A percentile compares a stretch with the other conserved stretches of the same genome.
Evolutionary conservation across 2,113 vertebrate genomes (phyloP).

Genomic region (Tenebrosternarchus preto): DNA sequence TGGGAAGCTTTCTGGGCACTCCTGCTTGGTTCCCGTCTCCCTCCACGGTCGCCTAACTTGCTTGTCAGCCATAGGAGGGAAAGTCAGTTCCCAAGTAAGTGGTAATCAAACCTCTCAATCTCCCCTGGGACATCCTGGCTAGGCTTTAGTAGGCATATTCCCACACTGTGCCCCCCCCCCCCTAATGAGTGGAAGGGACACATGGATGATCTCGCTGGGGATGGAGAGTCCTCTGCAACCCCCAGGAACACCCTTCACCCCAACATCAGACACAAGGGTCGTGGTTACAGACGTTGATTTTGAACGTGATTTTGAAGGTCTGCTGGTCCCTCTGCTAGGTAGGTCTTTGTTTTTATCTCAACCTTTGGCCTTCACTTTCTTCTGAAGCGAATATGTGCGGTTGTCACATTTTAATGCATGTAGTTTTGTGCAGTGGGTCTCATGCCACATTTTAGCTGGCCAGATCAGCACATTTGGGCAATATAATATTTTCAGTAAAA

Average conservation of each 20-base stretch:
- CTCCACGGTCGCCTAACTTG: neutral
- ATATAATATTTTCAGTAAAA: conserved; percentile 11
- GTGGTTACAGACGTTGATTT: conserved; percentile 3
- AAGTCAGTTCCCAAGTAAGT: conserved; percentile 25
- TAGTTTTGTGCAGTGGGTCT: conserved; percentile 21
- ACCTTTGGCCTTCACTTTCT: neutral
- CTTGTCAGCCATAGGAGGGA: neutral
- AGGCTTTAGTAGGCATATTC: neutral
- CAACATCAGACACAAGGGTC: no score
- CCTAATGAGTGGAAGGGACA: conserved; percentile 43
- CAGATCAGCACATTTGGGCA: conserved; percentile 31
- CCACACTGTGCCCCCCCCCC: neutral
- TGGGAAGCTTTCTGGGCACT: neutral
- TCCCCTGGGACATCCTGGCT: conserved; percentile 30
- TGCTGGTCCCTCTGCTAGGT: no score
- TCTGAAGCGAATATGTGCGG: neutral
- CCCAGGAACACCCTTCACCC: no score
- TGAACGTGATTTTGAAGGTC: neutral
- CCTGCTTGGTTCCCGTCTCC: conserved; percentile 2
- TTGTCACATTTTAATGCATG: conserved; percentile 22
- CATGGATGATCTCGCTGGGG: conserved; percentile 21
- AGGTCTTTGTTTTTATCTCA: neutral
- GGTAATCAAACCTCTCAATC: conserved; percentile 32
- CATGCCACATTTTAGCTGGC: conserved; percentile 12
- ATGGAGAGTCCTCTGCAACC: neutral